A percentile compares a stretch with the other conserved stretches of the same genome.
Conservation (phyloP, 2,888 invertebrate species). For the Tachina grossa region DNA sequence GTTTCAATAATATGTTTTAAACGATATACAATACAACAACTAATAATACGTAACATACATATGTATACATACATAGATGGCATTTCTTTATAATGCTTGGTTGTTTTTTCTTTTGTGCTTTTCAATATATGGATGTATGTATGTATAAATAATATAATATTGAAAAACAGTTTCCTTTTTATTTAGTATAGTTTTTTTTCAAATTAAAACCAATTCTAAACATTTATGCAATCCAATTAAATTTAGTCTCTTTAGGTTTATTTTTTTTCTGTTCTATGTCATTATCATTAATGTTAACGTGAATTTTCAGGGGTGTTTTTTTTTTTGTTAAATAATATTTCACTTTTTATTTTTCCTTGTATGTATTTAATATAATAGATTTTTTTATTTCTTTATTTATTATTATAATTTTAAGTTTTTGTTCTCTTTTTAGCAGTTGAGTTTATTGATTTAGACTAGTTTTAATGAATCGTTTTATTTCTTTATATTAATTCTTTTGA, state of each 20-base stretch:
- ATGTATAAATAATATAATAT: constrained; percentile 64
- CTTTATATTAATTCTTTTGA: constrained; percentile 17
- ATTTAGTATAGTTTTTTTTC: constrained; percentile 15
- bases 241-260: constrained; percentile 25
- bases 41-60: constrained; percentile 39
- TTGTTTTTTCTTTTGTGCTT: constrained; percentile 13
- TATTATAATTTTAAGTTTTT: constrained; percentile 58
- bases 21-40: constrained; percentile 54
- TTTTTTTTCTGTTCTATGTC: constrained; percentile 42
- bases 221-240: constrained; percentile 62
- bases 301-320: constrained; percentile 72
- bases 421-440: constrained; percentile 68
- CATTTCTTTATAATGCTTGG: constrained; percentile 38
- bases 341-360: constrained; percentile 25
- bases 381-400: constrained; percentile 60
- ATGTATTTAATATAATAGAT: constrained; percentile 16
- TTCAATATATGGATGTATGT: constrained; percentile 29
- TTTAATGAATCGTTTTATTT: constrained; percentile 68
- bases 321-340: constrained; percentile 71
- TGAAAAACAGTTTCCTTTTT: constrained; percentile 51
- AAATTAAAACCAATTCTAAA: constrained; percentile 66
- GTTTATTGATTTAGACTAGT: constrained; percentile 73
- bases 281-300: constrained; percentile 69
- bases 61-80: constrained; percentile 59
- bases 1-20: constrained; percentile 55